Evolutionary conservation across 2,888 invertebrate genomes (phyloP), one percentile per base, ranked within the genome.

Genomic region (Thymelicus lineola): DNA sequence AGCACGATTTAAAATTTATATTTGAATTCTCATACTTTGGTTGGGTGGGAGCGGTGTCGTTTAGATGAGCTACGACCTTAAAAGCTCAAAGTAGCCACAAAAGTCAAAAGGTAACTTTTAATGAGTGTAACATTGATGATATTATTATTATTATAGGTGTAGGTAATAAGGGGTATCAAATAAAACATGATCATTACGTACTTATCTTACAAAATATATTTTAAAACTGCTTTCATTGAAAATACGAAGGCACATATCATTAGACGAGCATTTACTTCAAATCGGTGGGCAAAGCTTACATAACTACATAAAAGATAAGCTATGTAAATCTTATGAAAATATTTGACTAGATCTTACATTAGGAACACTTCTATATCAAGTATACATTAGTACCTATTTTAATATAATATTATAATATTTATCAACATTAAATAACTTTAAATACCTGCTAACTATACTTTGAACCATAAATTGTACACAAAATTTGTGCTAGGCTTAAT

Each of bases 191-290:
- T 15, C 6, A 15, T 42, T 10, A 38, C 7, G 7, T 38, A 10
- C 7, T 2, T 15, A 50, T 10, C 7, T 50, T 71, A 73, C 65
- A 74, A 74, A 70, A 55, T 65, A 58, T 76, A n/a, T n/a, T n/a
- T n/a, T n/a, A n/a, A n/a, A n/a, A n/a, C 17, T 72, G 72, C 75
- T 75, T 66, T 66, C 73, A 66, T 71, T 75, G 73, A 72, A 73
- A 74, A 72, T 66, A 72, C 58, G 59, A 77, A 77, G 77, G 76
- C 77, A 76, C 74, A 72, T 50, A 15, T 6, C 7, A 15, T 17
- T 15, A 6, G 15, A 50, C 48, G 48, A 50, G 71, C 72, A 71
- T 70, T 74, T 57, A 48, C 55, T 9, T 61, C 64, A 72, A 60
- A 72, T 74, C 73, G 73, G 71, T 76, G 75, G 72, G 67, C 28